Conservation (phyloP, 2,888 invertebrate species). For the Pyrochroa serraticornis region DNA sequence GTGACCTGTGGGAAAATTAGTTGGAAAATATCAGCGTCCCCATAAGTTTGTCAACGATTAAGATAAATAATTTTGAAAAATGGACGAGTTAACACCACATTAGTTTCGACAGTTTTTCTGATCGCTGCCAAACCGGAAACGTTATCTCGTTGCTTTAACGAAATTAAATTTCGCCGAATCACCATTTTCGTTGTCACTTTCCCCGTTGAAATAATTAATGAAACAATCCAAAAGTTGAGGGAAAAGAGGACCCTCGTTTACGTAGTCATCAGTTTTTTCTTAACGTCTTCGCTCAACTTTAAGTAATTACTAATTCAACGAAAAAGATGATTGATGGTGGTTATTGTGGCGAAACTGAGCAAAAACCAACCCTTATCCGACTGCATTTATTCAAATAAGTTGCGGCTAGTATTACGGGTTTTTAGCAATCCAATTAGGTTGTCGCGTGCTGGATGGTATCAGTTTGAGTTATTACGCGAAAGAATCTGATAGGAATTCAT, state of each 20-base stretch:
- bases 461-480: no score
- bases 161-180: neutral
- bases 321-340: slow-evolving; percentile 11
- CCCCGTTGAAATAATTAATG: slow-evolving; percentile 3
- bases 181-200: neutral
- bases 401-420: neutral
- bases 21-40: no score
- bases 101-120: no score
- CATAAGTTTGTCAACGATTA: no score
- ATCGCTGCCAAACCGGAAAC: no score
- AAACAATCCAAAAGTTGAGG: slow-evolving; percentile 1
- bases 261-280: slow-evolving; percentile 4
- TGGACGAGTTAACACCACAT: no score
- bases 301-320: slow-evolving; percentile 7
- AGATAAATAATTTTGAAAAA: no score
- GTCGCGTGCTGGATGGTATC: no score
- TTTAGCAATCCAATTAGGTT: neutral
- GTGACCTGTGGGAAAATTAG: no score
- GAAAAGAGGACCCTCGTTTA: neutral
- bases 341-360: neutral
- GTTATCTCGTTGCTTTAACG: neutral
- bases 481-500: neutral
- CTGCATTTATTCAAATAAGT: neutral
- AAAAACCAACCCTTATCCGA: neutral
- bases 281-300: slow-evolving; percentile 6